A percentile compares a stretch with the other conserved stretches of the same genome.
Conservation (phyloP, 1,140 invertebrate species). For the Dreissena polymorpha region DNA sequence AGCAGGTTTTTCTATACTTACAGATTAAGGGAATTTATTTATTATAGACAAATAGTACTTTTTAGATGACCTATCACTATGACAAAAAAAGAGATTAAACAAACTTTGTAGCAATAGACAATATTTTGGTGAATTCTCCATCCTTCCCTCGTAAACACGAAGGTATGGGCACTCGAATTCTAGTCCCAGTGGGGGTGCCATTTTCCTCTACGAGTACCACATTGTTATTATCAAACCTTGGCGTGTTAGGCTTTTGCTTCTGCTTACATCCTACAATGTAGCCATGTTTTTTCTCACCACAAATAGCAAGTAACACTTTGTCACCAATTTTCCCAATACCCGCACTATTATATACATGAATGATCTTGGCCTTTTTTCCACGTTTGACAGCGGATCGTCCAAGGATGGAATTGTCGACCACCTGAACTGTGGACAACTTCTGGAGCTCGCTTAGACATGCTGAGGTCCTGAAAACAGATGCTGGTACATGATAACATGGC, state of each 20-base stretch:
- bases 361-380: slow-evolving; percentile 91
- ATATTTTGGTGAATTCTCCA: slow-evolving; percentile 95
- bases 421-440: slow-evolving; percentile 88
- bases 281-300: slow-evolving; percentile 97
- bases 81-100: slow-evolving; percentile 83
- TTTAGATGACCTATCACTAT: no score
- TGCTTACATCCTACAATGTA: slow-evolving; percentile 95
- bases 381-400: slow-evolving; percentile 96
- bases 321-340: slow-evolving; percentile 86
- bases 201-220: slow-evolving; percentile 97
- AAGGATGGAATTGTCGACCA: slow-evolving; percentile 97
- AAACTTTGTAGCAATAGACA: slow-evolving; percentile 96
- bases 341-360: slow-evolving; percentile 81
- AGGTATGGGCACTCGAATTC: slow-evolving; percentile 97
- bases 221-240: slow-evolving; percentile 98
- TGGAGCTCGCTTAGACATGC: slow-evolving; percentile 73
- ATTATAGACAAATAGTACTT: no score
- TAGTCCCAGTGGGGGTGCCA: slow-evolving; percentile 95
- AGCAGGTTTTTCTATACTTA: no score
- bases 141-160: slow-evolving; percentile 90
- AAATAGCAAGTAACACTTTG: slow-evolving; percentile 93
- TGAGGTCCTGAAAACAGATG: slow-evolving; percentile 65
- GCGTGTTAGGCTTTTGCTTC: slow-evolving; percentile 90
- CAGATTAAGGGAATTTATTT: no score
- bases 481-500: no score